Percentiles rank a stretch among this genome's conserved stretches.
Conservation (phyloP, 2,888 invertebrate species). For the Smittia aterrima region DNA sequence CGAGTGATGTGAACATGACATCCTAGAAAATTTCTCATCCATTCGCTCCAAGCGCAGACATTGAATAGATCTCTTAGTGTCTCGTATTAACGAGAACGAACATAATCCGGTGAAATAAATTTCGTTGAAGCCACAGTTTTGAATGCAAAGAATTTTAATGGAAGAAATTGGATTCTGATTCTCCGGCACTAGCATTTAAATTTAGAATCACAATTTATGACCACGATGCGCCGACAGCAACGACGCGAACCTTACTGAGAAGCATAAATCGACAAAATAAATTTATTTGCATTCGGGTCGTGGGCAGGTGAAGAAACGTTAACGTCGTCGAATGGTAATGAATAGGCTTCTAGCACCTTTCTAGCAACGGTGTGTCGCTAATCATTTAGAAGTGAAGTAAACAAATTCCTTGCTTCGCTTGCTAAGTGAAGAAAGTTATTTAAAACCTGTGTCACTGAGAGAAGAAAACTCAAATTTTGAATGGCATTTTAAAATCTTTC, state of each 20-base stretch:
- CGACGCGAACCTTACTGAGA: neutral
- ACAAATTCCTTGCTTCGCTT: neutral
- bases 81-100: neutral
- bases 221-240: neutral
- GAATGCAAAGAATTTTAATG: slow-evolving; percentile 4
- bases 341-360: neutral
- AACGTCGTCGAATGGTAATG: neutral
- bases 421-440: neutral
- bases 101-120: neutral
- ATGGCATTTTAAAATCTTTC: slow-evolving; percentile 7
- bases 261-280: neutral
- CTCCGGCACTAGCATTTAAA: neutral
- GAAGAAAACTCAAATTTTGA: neutral
- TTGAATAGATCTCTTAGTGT: neutral
- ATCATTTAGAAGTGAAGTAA: neutral
- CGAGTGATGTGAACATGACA: neutral
- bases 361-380: neutral
- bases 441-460: neutral
- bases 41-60: neutral
- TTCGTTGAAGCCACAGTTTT: neutral
- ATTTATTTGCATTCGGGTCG: neutral
- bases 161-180: neutral
- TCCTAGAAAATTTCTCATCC: neutral
- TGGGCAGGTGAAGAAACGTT: slow-evolving; percentile 5
- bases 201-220: slow-evolving; percentile 4